Conservation (phyloP, 2,113 vertebrate species). For the Bothrops jararaca region DNA sequence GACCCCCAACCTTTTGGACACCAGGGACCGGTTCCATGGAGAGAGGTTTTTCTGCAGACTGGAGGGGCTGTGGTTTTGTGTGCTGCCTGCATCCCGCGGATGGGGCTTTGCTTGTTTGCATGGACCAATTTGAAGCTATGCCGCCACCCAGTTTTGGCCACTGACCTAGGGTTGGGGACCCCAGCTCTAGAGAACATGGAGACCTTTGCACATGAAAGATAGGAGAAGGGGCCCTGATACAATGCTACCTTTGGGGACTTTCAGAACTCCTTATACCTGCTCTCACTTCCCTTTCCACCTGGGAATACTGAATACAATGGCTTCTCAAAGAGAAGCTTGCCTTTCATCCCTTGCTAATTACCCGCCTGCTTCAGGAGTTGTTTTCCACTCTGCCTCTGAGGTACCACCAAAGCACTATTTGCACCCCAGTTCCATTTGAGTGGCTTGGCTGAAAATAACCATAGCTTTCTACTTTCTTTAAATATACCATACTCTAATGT, state of each 20-base stretch:
- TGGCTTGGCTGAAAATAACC: neutral
- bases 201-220: neutral
- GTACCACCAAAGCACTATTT: neutral
- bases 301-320: too few species aligned
- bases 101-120: too few species aligned
- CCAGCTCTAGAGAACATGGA: neutral
- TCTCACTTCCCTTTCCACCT: neutral
- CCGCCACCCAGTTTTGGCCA: too few species aligned
- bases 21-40: too few species aligned
- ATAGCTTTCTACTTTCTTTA: rapidly evolving
- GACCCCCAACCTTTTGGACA: too few species aligned
- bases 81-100: too few species aligned
- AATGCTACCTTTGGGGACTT: neutral
- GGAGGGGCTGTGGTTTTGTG: too few species aligned
- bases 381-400: neutral
- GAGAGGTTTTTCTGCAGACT: too few species aligned
- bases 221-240: neutral
- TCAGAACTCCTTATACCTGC: neutral
- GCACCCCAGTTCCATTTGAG: neutral
- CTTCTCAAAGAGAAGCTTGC: neutral
- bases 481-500: neutral
- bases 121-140: too few species aligned
- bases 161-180: too few species aligned
- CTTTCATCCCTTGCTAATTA: neutral
- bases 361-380: neutral